phyloP scores from a whole-genome alignment of 2,113 vertebrate species.

The Platysteira castanea region DNA sequence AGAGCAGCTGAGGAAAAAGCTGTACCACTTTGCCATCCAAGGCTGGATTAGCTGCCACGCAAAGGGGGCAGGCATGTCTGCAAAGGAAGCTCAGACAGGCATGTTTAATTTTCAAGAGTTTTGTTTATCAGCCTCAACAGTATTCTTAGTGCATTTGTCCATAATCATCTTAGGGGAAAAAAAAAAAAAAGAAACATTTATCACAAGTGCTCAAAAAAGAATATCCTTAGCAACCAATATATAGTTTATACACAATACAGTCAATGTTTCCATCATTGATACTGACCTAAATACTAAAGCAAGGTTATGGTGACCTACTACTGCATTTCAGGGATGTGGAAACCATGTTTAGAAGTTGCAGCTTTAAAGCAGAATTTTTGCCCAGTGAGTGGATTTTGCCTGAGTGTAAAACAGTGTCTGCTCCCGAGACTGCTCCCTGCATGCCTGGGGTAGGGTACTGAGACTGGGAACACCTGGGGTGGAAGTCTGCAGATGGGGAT shows the following conservation, averaged over 20 bases:
- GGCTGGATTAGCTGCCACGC: neutral
- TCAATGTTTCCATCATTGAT: neutral
- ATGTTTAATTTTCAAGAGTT: neutral
- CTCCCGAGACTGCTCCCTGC: rapidly evolving
- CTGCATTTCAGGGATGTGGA: neutral
- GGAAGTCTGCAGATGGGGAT: neutral
- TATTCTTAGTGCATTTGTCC: neutral
- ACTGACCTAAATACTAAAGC: neutral
- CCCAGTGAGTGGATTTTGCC: neutral
- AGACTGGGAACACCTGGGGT: rapidly evolving
- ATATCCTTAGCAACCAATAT: neutral
- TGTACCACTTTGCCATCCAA: neutral
- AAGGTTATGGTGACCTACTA: neutral
- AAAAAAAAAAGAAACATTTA: neutral
- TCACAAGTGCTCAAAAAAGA: neutral
- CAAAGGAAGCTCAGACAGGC: neutral
- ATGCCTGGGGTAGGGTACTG: rapidly evolving
- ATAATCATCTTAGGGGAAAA: neutral
- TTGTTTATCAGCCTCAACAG: neutral
- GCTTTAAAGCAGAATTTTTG: neutral
- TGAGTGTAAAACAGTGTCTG: neutral
- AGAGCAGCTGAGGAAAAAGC: neutral
- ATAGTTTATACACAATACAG: neutral
- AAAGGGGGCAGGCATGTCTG: neutral
- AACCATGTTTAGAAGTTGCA: rapidly evolving